Base-by-base conservation (phyloP, 2,888 invertebrate genomes). In the Thymelicus lineola region DNA sequence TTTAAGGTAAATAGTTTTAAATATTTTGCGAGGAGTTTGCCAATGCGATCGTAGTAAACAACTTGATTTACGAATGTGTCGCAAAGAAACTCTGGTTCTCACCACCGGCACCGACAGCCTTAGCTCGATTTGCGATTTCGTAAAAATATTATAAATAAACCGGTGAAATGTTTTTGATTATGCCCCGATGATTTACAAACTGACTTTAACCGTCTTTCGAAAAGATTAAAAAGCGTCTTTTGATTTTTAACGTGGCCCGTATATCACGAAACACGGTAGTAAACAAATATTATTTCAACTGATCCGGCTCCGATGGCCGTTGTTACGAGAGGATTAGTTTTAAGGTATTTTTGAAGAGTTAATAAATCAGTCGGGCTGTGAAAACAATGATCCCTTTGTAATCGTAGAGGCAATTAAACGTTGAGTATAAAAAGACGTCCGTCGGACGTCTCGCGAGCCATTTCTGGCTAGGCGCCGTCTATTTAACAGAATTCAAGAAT, bases 341-440 rank as follows among this genome's bases (percentile, higher is more conserved):
- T 76, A 76, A 75, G 75, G 74, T 70, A 76, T 75, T 76, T 77
- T 77, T 77, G 80, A 78, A 76, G 76, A 72, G 64, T 69, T 79
- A 81, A 82, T 93, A 93, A 92, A 93, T 93, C 89, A 91, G 80
- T 74, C 77, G 73, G 87, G 84, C 88, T 89, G 88, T 82, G 86
- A 90, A 91, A 91, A 93, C 93, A 93, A 88, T 86, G 86, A 86
- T 83, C 84, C 88, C 92, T 93, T 93, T 93, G 93, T 93, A 92
- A 93, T 88, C 83, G 84, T 87, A 91, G 90, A 89, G 86, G 89
- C 86, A 86, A 88, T 93, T 89, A 93, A 92, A 90, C 85, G 84
- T 85, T 80, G 82, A 79, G 82, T 84, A 84, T 90, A 87, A 82
- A 92, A 91, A 88, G 82, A 73, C 77, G 77, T 76, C 72, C 73